Conservation (phyloP, 2,113 vertebrate species). For the Microcebus jonahi region DNA sequence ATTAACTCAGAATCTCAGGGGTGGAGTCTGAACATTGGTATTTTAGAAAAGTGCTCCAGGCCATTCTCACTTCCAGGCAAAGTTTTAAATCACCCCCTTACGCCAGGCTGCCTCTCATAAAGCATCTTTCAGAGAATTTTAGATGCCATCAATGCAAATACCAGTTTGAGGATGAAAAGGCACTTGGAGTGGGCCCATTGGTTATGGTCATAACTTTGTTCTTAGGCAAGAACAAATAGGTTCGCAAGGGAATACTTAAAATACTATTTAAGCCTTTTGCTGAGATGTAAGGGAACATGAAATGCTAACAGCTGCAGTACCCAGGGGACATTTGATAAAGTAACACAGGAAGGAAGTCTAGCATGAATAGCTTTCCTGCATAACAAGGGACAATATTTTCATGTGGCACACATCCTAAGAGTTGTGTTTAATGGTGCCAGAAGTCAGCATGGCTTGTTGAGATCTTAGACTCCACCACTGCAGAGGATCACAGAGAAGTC, state of each 20-base stretch:
- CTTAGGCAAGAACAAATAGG: not conserved
- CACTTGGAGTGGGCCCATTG: not conserved
- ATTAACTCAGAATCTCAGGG: not conserved
- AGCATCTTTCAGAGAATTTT: constrained; percentile 14
- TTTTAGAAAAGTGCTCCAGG: not conserved
- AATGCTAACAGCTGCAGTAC: not conserved
- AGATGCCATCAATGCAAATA: not conserved
- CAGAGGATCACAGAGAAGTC: not conserved
- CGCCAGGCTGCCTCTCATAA: not conserved
- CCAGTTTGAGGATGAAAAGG: not conserved
- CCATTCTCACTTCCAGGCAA: not conserved
- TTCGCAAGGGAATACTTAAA: constrained; percentile 24
- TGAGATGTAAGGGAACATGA: not conserved
- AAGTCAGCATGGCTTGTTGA: not conserved
- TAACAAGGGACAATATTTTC: not conserved
- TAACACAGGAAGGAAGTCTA: constrained; percentile 18
- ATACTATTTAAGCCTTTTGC: not conserved
- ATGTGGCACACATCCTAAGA: not conserved
- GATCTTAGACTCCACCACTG: not conserved
- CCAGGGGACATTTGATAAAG: constrained; percentile 17
- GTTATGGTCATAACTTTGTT: constrained; percentile 24
- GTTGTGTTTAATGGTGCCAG: not conserved
- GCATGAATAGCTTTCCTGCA: not conserved
- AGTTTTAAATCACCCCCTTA: not conserved
- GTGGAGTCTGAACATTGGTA: not conserved